phyloP scores from a whole-genome alignment of 2,888 invertebrate species.

The Scelioninae gen. 1 region DNA sequence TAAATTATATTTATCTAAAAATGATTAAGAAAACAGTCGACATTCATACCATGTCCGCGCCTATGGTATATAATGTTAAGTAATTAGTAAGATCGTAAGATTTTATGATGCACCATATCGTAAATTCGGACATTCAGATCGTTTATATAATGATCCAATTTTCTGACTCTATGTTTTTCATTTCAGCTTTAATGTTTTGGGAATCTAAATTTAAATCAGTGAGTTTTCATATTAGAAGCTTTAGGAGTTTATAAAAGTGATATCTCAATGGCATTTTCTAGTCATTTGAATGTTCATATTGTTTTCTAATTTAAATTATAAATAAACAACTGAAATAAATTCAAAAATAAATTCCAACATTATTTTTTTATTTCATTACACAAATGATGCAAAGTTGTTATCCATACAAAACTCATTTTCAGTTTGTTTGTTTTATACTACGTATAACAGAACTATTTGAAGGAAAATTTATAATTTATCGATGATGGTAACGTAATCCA shows the following conservation, averaged over 20 bases:
- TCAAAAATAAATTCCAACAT: slow-evolving; percentile 9
- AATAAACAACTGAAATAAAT: background rate
- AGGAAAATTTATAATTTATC: slow-evolving; percentile 37
- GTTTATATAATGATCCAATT: slow-evolving; percentile 38
- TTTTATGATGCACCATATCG: slow-evolving; percentile 30
- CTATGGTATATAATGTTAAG: slow-evolving; percentile 20
- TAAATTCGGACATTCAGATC: slow-evolving; percentile 30
- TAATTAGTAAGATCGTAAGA: slow-evolving; percentile 47
- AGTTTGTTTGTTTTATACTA: no score
- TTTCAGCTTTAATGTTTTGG: slow-evolving; percentile 17
- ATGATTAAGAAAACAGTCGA: slow-evolving; percentile 7
- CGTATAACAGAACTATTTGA: no score
- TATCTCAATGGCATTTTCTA: background rate
- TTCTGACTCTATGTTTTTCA: slow-evolving; percentile 14
- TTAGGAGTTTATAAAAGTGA: background rate
- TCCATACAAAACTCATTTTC: no score
- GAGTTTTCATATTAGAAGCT: slow-evolving; percentile 11
- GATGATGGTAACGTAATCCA: slow-evolving; percentile 31
- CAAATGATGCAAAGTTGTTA: no score
- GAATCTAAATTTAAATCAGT: slow-evolving; percentile 19
- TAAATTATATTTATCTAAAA: no score
- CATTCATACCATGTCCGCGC: slow-evolving; percentile 6
- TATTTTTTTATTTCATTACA: no score
- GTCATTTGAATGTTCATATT: no score
- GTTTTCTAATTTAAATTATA: background rate